phyloP scores from a whole-genome alignment of 2,113 vertebrate genomes.

The Phasianus colchicus region DNA sequence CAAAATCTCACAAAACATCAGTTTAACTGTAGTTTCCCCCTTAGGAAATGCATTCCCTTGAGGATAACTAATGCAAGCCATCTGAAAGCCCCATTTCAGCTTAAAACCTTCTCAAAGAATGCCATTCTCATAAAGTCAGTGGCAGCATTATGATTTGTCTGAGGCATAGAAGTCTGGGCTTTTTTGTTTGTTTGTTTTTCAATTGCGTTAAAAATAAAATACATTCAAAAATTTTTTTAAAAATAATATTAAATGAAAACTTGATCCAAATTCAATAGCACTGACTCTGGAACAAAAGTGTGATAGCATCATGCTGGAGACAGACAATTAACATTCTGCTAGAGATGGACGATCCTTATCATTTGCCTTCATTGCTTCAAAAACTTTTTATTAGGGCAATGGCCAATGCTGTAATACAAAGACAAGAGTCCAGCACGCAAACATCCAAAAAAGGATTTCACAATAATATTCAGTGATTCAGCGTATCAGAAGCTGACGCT shows the following conservation, averaged over 20 bases:
- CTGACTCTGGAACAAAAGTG: neutral
- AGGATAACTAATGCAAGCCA: neutral
- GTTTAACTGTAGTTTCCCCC: neutral
- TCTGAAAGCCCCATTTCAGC: neutral
- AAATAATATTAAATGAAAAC: neutral
- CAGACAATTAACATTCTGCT: neutral
- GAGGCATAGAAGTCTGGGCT: neutral
- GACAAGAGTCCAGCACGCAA: neutral
- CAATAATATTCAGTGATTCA: neutral
- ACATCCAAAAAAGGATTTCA: neutral
- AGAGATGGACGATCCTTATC: neutral
- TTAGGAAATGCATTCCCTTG: neutral
- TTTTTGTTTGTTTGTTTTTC: neutral
- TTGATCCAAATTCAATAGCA: neutral
- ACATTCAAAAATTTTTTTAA: neutral
- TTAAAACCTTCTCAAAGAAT: neutral
- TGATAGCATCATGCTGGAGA: neutral
- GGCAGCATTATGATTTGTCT: neutral
- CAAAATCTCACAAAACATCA: conserved; percentile 9
- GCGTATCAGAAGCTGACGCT: neutral
- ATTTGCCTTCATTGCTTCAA: neutral
- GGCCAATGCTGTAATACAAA: neutral
- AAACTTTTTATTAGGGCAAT: neutral
- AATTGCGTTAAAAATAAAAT: neutral
- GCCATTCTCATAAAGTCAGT: neutral